phyloP scores from a whole-genome alignment of 2,888 invertebrate genomes.

The Cataglyphis livida region DNA sequence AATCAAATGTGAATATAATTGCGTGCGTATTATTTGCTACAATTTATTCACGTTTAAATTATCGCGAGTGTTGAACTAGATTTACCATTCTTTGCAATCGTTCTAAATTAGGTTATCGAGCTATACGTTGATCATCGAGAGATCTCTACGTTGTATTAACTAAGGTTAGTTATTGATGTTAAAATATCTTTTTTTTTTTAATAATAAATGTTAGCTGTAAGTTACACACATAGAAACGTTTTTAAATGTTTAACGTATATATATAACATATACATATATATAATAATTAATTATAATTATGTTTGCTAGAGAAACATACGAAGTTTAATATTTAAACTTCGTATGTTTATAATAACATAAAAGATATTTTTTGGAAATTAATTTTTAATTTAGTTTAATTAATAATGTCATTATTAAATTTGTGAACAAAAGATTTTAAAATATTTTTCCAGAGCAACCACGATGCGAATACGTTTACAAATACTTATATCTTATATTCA shows the following conservation, averaged over 20 bases:
- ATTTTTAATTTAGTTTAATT: not conserved
- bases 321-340: not conserved
- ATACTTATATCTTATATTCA: not conserved
- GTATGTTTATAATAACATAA: not conserved
- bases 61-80: slow-evolving; percentile 16
- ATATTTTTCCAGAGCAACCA: not conserved
- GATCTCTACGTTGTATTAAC: not conserved
- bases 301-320: no score
- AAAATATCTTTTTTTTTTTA: not conserved
- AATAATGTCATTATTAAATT: not conserved
- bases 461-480: not conserved
- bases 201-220: not conserved
- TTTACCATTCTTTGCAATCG: not conserved
- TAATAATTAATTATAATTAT: no score
- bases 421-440: not conserved
- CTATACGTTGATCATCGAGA: not conserved
- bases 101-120: not conserved
- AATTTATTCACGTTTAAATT: not conserved
- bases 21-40: not conserved
- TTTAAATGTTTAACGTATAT: not conserved
- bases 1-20: not conserved
- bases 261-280: no score
- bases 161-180: not conserved
- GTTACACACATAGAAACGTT: not conserved
- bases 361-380: not conserved